A percentile compares a stretch with the other conserved stretches of the same genome.
Evolutionary conservation across 2,797 vertebrate species (phyloP).

Genomic region (Merluccius polli): DNA sequence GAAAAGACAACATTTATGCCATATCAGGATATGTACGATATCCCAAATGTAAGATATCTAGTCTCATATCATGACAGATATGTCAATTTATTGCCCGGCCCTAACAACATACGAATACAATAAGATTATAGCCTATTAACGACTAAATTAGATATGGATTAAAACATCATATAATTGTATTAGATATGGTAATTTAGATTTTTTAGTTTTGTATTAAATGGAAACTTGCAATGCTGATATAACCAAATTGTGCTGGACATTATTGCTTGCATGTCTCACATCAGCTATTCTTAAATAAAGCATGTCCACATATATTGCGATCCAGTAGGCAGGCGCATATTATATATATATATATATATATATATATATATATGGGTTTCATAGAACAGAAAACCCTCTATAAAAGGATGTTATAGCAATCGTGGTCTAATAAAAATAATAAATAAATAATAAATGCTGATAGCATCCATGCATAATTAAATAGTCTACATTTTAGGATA

Average conservation of each 20-base stretch:
- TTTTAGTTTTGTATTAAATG: background rate
- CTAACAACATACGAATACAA: background rate
- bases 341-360: too few species aligned
- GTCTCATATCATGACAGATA: too few species aligned
- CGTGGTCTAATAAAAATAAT: too few species aligned
- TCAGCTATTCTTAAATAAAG: background rate
- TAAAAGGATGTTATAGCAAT: background rate
- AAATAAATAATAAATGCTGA: too few species aligned
- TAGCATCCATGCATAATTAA: background rate
- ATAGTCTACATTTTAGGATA: background rate
- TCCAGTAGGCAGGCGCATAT: too few species aligned
- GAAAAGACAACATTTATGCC: too few species aligned
- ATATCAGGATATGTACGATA: too few species aligned
- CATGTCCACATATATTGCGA: background rate
- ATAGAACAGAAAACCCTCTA: background rate
- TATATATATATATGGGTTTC: background rate
- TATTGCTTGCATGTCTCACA: background rate
- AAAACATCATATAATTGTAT: background rate
- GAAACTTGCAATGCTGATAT: background rate
- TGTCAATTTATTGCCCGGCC: too few species aligned
- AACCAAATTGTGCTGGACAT: background rate
- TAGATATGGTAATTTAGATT: background rate
- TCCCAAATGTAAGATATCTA: too few species aligned
- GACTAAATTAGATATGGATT: background rate
- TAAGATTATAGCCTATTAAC: background rate